Evolutionary conservation across 1,140 invertebrate genomes (phyloP).

Genomic region (Ceratina japonica): DNA sequence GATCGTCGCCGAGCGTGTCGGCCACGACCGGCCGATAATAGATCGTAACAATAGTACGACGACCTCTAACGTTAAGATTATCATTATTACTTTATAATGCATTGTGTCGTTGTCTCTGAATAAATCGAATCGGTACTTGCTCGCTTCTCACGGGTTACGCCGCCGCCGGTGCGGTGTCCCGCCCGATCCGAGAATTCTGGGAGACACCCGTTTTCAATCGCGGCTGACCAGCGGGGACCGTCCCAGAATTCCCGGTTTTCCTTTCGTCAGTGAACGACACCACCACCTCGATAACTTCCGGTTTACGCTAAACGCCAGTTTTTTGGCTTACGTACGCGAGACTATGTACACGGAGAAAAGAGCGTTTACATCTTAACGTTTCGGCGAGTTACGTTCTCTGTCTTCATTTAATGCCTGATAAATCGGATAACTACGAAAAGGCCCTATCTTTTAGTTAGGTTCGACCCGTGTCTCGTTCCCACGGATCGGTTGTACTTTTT

Average conservation of each 20-base stretch:
- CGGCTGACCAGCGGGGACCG: neutral
- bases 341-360: constrained; percentile 73
- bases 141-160: constrained; percentile 1
- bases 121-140: constrained; percentile 68
- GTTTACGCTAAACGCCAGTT: constrained; percentile 61
- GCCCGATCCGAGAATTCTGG: neutral
- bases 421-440: constrained; percentile 48
- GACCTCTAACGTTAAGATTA: constrained; percentile 64
- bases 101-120: constrained; percentile 79
- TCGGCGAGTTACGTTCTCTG: constrained; percentile 69
- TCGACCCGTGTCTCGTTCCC: constrained; percentile 11
- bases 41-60: constrained; percentile 65
- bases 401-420: constrained; percentile 23
- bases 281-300: constrained; percentile 55
- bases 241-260: constrained; percentile 18
- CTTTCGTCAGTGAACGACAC: constrained; percentile 41
- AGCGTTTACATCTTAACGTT: constrained; percentile 63
- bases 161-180: neutral
- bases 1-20: constrained; percentile 41
- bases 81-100: constrained; percentile 78
- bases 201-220: neutral
- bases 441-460: constrained; percentile 28
- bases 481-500: constrained; percentile 7
- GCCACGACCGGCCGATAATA: constrained; percentile 35
- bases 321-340: constrained; percentile 56